Evolutionary conservation across 2,797 vertebrate species (phyloP).

Genomic region (Rhinophrynus dorsalis): DNA sequence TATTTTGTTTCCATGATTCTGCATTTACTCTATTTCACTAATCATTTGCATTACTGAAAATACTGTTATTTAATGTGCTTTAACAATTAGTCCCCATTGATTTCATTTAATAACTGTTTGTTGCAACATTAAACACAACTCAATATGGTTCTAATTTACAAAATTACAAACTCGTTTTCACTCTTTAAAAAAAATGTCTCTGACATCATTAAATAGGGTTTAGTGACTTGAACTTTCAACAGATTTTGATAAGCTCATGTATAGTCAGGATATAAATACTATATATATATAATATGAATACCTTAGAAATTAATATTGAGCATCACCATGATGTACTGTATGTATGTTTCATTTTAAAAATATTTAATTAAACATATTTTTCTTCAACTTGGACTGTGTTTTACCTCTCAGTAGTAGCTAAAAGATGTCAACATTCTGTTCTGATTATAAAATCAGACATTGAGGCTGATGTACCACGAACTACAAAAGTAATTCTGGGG

Average conservation of each 20-base stretch:
- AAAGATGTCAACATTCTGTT: background rate
- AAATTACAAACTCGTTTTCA: slow-evolving; percentile 28
- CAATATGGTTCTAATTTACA: slow-evolving; percentile 24
- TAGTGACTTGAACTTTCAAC: background rate
- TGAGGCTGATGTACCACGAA: too few species aligned
- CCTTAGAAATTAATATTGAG: too few species aligned
- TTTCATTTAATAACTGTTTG: slow-evolving; percentile 46
- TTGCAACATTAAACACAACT: background rate
- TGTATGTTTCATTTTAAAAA: background rate
- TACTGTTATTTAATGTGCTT: slow-evolving; percentile 52
- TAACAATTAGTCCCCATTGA: slow-evolving; percentile 55
- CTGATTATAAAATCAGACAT: background rate
- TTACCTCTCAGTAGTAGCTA: slow-evolving; percentile 3
- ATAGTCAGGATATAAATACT: background rate
- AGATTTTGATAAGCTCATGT: slow-evolving; percentile 1
- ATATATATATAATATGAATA: too few species aligned
- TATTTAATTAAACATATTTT: background rate
- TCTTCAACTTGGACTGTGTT: background rate
- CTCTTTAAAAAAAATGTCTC: background rate
- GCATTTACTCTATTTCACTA: too few species aligned
- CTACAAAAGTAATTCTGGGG: too few species aligned
- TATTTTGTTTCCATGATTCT: too few species aligned
- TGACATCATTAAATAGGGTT: background rate
- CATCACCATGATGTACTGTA: background rate
- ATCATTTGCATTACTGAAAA: slow-evolving; percentile 6